Percentiles rank a stretch among this genome's conserved stretches.
Conservation (phyloP, 2,797 vertebrate species). For the Phrynocephalus guinanensis region DNA sequence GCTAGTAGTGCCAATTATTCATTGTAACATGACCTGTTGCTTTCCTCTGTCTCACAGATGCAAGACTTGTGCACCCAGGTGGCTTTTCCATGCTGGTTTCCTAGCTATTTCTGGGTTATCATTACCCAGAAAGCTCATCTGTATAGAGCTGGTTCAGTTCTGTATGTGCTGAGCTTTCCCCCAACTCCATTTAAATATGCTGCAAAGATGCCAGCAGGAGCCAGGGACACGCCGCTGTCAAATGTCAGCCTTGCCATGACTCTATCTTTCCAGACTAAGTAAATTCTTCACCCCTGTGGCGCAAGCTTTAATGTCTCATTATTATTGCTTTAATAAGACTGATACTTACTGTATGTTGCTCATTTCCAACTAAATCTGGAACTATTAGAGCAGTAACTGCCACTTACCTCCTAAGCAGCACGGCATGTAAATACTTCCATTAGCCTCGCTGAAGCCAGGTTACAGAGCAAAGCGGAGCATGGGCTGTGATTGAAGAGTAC, state of each 20-base stretch:
- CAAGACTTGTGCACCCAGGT: neutral
- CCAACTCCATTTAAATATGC: slow-evolving; percentile 33
- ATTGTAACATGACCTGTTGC: neutral
- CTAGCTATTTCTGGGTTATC: slow-evolving; percentile 1
- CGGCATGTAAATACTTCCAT: slow-evolving; percentile 14
- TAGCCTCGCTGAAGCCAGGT: slow-evolving; percentile 19
- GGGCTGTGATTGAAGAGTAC: accelerated
- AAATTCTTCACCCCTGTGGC: slow-evolving; percentile 48
- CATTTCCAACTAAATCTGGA: slow-evolving; percentile 72
- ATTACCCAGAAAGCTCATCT: neutral
- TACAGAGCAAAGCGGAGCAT: slow-evolving; percentile 19
- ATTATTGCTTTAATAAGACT: slow-evolving; percentile 70
- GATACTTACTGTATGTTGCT: slow-evolving; percentile 58
- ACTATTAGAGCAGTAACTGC: slow-evolving; percentile 63
- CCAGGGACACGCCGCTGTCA: slow-evolving; percentile 49
- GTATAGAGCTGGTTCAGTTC: neutral
- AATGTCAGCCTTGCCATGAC: slow-evolving; percentile 8
- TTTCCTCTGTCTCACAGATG: neutral
- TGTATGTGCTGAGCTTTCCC: neutral
- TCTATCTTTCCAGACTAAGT: neutral
- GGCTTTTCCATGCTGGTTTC: neutral
- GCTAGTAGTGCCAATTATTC: neutral
- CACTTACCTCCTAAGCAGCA: slow-evolving; percentile 47
- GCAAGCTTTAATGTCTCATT: slow-evolving; percentile 64
- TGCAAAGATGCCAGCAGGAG: slow-evolving; percentile 22